A percentile compares a stretch with the other conserved stretches of the same genome.
Evolutionary conservation across 1,140 invertebrate genomes (phyloP).

Genomic region (Bombus waltoni): DNA sequence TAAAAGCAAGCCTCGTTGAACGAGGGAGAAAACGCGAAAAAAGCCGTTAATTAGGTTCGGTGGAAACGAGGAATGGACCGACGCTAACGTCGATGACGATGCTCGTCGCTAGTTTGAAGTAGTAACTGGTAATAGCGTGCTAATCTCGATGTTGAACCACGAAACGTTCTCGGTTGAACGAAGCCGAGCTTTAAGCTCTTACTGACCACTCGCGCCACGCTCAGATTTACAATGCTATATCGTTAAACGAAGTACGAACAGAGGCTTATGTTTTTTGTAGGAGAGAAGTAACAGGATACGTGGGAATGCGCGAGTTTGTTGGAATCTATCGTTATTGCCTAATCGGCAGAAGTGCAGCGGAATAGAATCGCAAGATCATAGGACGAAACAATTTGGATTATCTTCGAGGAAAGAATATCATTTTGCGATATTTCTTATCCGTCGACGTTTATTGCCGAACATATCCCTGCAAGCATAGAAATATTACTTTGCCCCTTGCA

Average conservation of each 20-base stretch:
- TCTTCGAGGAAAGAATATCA: neutral
- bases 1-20: slow-evolving; percentile 7
- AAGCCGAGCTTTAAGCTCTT: neutral
- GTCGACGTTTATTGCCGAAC: no score
- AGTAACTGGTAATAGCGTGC: neutral
- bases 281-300: neutral
- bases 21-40: slow-evolving; percentile 4
- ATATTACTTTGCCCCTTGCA: neutral
- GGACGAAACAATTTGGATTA: neutral
- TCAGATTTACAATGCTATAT: neutral
- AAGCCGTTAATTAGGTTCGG: slow-evolving; percentile 51
- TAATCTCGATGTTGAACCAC: neutral
- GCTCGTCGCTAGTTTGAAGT: neutral
- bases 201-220: neutral
- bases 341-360: neutral
- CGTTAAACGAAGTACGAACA: neutral
- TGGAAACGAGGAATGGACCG: slow-evolving; percentile 6
- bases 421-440: neutral
- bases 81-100: neutral
- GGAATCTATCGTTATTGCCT: neutral
- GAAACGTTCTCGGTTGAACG: neutral
- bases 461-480: neutral
- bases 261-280: no score
- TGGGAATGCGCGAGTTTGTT: neutral
- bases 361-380: no score